Conservation (phyloP, 2,888 invertebrate genomes). For the Caenorhabditis imperialis region DNA sequence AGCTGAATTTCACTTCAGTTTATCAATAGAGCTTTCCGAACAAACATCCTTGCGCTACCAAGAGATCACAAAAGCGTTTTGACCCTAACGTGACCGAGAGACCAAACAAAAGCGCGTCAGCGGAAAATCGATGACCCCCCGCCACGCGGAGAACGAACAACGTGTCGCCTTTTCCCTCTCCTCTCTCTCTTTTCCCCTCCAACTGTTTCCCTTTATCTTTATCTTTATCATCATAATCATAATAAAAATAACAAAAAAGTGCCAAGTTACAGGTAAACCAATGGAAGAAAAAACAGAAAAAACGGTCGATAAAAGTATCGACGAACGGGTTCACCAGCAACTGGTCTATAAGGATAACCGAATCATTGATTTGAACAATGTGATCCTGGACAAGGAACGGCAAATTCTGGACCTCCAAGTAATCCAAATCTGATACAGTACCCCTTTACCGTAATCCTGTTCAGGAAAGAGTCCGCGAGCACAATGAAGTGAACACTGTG, state of each 20-base stretch:
- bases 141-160: not conserved
- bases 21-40: too few relatives aligned
- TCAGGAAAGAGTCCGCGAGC: conserved; percentile 71
- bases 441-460: too few relatives aligned
- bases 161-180: not conserved
- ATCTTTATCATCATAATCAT: conserved; percentile 1
- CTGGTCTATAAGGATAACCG: conserved; percentile 81
- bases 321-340: conserved; percentile 65
- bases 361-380: conserved; percentile 84
- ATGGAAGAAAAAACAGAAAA: conserved; percentile 15
- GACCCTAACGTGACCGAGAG: too few relatives aligned
- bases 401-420: conserved; percentile 86
- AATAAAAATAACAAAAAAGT: conserved; percentile 14
- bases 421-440: too few relatives aligned
- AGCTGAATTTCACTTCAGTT: too few relatives aligned
- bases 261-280: conserved; percentile 1
- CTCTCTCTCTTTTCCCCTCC: not conserved
- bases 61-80: too few relatives aligned
- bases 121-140: conserved; percentile 13
- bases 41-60: too few relatives aligned
- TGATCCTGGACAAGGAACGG: conserved; percentile 86
- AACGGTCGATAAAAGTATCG: conserved; percentile 26
- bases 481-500: conserved; percentile 74
- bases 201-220: too few relatives aligned
- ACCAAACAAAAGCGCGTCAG: conserved; percentile 23